phyloP scores from a whole-genome alignment of 2,888 invertebrate genomes.

The Phrixothrix hirtus region DNA sequence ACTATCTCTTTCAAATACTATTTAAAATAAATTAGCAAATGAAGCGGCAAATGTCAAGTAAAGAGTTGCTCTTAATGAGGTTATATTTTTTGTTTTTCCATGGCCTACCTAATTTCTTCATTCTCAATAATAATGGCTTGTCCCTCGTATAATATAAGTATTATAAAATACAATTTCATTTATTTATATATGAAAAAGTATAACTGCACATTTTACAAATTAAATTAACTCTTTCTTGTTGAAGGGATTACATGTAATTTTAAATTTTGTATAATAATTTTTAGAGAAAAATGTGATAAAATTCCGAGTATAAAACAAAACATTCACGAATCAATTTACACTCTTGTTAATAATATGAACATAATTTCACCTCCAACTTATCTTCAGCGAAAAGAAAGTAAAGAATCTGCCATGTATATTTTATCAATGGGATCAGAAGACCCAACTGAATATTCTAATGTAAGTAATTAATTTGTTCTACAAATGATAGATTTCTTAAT shows the following conservation, averaged over 20 bases:
- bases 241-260: no score
- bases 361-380: slow-evolving; percentile 55
- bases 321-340: slow-evolving; percentile 75
- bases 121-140: no score
- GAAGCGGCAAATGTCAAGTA: no score
- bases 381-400: slow-evolving; percentile 58
- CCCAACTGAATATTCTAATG: slow-evolving; percentile 62
- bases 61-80: no score
- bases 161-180: neutral
- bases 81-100: no score
- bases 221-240: neutral
- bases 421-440: slow-evolving; percentile 59
- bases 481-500: no score
- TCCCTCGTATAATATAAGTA: no score
- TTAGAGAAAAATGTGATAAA: slow-evolving; percentile 70
- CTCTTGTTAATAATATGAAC: slow-evolving; percentile 64
- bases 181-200: no score
- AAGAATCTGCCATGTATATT: slow-evolving; percentile 58
- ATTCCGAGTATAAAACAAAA: slow-evolving; percentile 70
- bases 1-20: no score
- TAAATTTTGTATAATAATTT: no score
- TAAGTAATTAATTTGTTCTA: slow-evolving; percentile 44
- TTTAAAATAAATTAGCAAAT: no score
- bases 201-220: neutral
- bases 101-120: no score